Evolutionary conservation across 2,797 vertebrate genomes (phyloP).

Genomic region (Tapirus indicus): DNA sequence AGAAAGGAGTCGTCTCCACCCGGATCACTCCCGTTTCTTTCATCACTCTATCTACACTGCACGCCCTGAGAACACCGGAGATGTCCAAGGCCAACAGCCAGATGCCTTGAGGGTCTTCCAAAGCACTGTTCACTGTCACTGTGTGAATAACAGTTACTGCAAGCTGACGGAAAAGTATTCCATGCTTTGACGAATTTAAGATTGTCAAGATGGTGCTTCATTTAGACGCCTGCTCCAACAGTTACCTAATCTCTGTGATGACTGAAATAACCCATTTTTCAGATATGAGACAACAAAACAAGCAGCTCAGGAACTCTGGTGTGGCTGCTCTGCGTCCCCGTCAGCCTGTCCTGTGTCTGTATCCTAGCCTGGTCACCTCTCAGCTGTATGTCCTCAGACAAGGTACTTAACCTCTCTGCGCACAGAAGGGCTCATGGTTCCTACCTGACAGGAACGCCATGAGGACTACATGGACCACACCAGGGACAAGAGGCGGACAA

Average conservation of each 20-base stretch:
- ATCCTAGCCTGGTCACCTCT: not conserved
- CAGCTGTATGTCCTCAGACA: not conserved
- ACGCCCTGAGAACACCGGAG: not conserved
- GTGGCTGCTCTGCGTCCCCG: too few relatives aligned
- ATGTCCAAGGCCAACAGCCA: not conserved
- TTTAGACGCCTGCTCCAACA: not conserved
- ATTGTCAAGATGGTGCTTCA: not conserved
- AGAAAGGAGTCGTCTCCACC: not conserved
- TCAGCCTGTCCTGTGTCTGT: not conserved
- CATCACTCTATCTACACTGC: not conserved
- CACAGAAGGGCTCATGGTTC: not conserved
- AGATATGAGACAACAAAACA: not conserved
- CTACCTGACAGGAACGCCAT: not conserved
- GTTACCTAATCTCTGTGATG: not conserved
- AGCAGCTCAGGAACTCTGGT: not conserved
- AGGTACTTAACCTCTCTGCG: not conserved
- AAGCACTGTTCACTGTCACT: not conserved
- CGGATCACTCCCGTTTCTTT: not conserved
- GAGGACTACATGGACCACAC: not conserved
- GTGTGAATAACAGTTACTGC: not conserved
- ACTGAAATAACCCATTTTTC: not conserved
- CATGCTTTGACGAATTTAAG: not conserved
- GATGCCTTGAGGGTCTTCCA: not conserved
- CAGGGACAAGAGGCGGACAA: not conserved
- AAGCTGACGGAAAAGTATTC: not conserved